These are phyloP conservation scores for Lateolabrax maculatus DNA, from an alignment of 2,797 vertebrate species.

Conservation along the genomic window DNA sequence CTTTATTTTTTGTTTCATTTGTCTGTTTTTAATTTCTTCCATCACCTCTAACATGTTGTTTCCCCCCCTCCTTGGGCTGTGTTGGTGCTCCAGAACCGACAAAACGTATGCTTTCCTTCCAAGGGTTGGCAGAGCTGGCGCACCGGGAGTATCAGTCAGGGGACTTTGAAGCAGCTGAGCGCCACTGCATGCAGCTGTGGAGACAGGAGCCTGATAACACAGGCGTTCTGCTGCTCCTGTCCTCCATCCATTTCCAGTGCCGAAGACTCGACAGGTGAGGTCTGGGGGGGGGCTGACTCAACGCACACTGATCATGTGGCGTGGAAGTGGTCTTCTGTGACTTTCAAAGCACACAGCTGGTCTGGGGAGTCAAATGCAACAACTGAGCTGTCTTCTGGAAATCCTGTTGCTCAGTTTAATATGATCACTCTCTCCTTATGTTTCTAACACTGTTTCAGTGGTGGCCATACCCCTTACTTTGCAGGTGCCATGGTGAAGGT, in stretches of 20 bases:
- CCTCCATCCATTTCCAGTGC: conserved; percentile 99
- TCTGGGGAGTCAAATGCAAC: conserved; percentile 21
- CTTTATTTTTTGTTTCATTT: conserved; percentile 76
- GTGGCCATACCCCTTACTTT: conserved; percentile 41
- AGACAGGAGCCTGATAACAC: conserved; percentile 99
- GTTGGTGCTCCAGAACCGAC: conserved; percentile 99
- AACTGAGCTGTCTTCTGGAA: conserved; percentile 6
- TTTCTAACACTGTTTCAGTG: conserved; percentile 26
- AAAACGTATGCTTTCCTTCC: conserved; percentile 99
- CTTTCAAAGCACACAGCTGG: conserved; percentile 39
- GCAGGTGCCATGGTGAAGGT: conserved; percentile 31
- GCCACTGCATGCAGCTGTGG: conserved; percentile 99
- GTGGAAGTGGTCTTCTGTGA: conserved; percentile 44
- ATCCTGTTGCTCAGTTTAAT: conserved; percentile 3
- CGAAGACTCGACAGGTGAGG: conserved; percentile 98
- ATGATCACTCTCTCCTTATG: not conserved
- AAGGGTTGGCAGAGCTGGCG: conserved; percentile 99
- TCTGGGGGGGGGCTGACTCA: conserved; percentile 22
- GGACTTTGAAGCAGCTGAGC: conserved; percentile 99
- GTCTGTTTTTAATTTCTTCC: conserved; percentile 87
- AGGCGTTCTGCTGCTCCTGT: conserved; percentile 96
- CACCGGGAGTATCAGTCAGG: conserved; percentile 99
- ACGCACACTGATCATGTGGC: conserved; percentile 38
- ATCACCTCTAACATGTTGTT: conserved; percentile 96
- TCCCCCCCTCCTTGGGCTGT: conserved; percentile 90